Evolutionary conservation across 53 echinoderm and acorn worm species (phyloP).

Genomic region (Holothuria leucospilota): DNA sequence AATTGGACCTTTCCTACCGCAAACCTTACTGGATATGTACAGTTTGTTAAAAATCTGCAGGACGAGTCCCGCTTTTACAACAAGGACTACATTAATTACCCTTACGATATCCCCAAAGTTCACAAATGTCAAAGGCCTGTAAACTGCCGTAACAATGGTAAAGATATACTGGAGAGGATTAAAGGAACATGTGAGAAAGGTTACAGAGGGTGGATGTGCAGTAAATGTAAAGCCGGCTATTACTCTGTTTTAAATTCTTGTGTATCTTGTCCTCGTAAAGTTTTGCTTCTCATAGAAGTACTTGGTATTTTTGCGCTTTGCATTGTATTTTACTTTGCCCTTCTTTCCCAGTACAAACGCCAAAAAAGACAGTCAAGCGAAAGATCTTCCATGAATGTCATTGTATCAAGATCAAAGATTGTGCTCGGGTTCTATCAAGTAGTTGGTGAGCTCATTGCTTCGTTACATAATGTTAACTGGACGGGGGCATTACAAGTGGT

Average conservation of each 20-base stretch:
- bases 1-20: constrained; percentile 27
- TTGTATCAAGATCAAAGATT: constrained; percentile 18
- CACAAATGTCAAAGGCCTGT: neutral
- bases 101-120: constrained; percentile 3
- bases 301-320: neutral
- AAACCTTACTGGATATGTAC: neutral
- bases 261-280: neutral
- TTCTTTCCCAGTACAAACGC: neutral
- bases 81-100: neutral
- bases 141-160: neutral
- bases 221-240: neutral
- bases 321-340: too few relatives aligned
- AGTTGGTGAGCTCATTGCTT: constrained; percentile 5
- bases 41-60: neutral
- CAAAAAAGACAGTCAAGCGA: neutral
- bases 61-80: constrained; percentile 16
- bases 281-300: neutral
- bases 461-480: constrained; percentile 19
- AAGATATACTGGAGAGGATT: neutral
- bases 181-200: neutral
- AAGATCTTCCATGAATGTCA: constrained; percentile 4
- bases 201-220: constrained; percentile 24
- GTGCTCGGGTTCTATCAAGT: constrained; percentile 32
- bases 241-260: constrained; percentile 4
- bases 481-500: neutral